Evolutionary conservation across 37 sponge, comb jelly and placozoan genomes (phyloP), one percentile per base, ranked within the genome.

Genomic region (Eunapius fragilis): DNA sequence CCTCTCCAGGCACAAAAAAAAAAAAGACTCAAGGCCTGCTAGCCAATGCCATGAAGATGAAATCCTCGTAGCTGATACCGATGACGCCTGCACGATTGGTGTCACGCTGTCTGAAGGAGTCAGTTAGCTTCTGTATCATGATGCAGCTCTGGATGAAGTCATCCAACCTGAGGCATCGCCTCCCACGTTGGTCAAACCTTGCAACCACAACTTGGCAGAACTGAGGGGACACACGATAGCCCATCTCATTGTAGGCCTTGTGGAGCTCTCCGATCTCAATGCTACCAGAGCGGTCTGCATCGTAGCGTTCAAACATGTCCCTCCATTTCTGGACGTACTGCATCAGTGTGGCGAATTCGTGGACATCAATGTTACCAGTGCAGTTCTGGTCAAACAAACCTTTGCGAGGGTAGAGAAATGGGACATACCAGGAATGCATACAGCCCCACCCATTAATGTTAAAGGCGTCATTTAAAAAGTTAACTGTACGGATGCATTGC

Each of bases 91-190:
- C 83, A 1, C 49, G 71, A 80, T 93, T 90, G 36, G 88, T 90
- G 37, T 95, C 96, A 13, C 96, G 91, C 2, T 77, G 74, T 31
- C 71, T 76, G 86, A 95, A 95, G 23, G 88, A 82, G 24, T 95
- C 96, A 10, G 96, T 95, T 25, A 95, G 89, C 14, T 75, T 71
- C 50, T 89, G 67, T 38, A 95, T 77, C 91, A 93, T 89, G 58
- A 95, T 93, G 74, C 96, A 95, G 72, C 69, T 79, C 85, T 95
- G 96, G 48, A 95, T 95, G 74, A 95, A 95, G 79, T 93, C 94
- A 68, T 95, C 96, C 49, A 95, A 85, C 71, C 90, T 92, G 71
- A 95, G 77, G 33, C 75, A 24, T 24, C 49, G 38, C 50, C 71
- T 83, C 49, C 72, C 83, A 0, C 30, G 71, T 0, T 87, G 80